Evolutionary conservation across 2,797 vertebrate genomes (phyloP).

Genomic region (Acanthurus leucopareius): DNA sequence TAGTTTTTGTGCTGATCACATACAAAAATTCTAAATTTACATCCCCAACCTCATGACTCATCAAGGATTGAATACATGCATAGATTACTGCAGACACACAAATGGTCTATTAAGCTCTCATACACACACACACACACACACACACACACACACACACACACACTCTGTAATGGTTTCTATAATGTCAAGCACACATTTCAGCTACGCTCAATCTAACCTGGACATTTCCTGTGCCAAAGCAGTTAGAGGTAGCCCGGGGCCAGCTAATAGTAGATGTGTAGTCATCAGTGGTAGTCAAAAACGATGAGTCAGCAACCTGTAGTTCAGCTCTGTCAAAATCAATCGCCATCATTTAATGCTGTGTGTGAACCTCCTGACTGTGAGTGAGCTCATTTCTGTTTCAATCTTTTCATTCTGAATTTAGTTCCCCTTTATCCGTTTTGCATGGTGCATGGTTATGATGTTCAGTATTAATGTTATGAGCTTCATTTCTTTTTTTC

Average conservation of each 20-base stretch:
- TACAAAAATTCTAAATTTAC: not conserved
- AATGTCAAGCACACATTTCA: slow-evolving; percentile 61
- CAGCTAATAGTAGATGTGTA: slow-evolving; percentile 69
- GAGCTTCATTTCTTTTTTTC: too few relatives aligned
- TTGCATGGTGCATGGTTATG: not conserved
- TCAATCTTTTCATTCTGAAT: not conserved
- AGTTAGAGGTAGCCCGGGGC: slow-evolving; percentile 67
- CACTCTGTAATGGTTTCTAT: slow-evolving; percentile 54
- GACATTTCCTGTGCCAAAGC: slow-evolving; percentile 63
- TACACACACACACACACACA: not conserved
- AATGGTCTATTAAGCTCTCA: slow-evolving; percentile 20
- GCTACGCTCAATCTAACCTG: slow-evolving; percentile 58
- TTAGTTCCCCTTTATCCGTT: not conserved
- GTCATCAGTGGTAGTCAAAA: slow-evolving; percentile 67
- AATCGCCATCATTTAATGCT: slow-evolving; percentile 59
- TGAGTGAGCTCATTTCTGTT: slow-evolving; percentile 10
- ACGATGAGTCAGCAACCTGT: slow-evolving; percentile 72
- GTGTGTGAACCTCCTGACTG: slow-evolving; percentile 29
- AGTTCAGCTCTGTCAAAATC: slow-evolving; percentile 65
- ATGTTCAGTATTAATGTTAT: not conserved
- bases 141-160: not conserved
- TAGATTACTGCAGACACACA: slow-evolving; percentile 8
- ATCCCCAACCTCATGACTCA: not conserved
- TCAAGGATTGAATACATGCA: not conserved
- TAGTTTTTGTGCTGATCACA: not conserved